A percentile compares a stretch with the other conserved stretches of the same genome.
These are phyloP conservation scores for Sebastes fasciatus DNA, from an alignment of 2,113 vertebrate genomes.

Conservation along the genomic window DNA sequence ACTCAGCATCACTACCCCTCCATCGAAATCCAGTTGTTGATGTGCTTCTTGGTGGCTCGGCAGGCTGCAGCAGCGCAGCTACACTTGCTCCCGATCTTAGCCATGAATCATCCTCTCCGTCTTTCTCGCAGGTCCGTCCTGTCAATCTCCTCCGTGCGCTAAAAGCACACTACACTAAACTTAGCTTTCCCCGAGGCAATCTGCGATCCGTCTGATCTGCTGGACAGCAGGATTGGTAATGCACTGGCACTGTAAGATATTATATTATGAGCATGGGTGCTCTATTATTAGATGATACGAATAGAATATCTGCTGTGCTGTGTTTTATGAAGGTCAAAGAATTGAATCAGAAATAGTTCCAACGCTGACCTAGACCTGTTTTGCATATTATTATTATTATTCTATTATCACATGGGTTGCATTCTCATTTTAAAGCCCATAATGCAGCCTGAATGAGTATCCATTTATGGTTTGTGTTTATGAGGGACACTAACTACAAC, in stretches of 20 bases:
- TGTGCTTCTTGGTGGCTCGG: conserved; percentile 37
- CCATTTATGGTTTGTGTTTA: conserved; percentile 30
- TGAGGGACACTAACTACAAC: conserved; percentile 9
- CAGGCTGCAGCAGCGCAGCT: conserved; percentile 18
- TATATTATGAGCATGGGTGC: conserved; percentile 38
- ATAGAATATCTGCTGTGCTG: conserved; percentile 40
- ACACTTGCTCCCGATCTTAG: conserved; percentile 30
- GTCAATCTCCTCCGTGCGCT: conserved; percentile 45
- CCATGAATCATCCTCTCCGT: conserved; percentile 29
- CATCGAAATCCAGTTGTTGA: conserved; percentile 23
- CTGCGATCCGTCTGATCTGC: conserved; percentile 58
- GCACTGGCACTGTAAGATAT: conserved; percentile 37
- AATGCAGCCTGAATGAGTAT: conserved; percentile 9
- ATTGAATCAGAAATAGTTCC: conserved; percentile 42
- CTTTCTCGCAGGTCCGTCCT: conserved; percentile 19
- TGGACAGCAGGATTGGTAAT: conserved; percentile 47
- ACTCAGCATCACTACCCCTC: neutral
- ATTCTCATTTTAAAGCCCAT: conserved; percentile 35
- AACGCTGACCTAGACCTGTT: conserved; percentile 21
- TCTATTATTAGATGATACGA: conserved; percentile 59
- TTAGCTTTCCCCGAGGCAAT: conserved; percentile 45
- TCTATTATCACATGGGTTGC: conserved; percentile 31
- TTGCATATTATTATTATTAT: conserved; percentile 45
- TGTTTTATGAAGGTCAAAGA: conserved; percentile 57
- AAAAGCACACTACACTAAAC: conserved; percentile 56